Percentiles rank a stretch among this genome's conserved stretches.
phyloP scores from a whole-genome alignment of 2,888 invertebrate genomes.

The Choristoneura rosaceana region DNA sequence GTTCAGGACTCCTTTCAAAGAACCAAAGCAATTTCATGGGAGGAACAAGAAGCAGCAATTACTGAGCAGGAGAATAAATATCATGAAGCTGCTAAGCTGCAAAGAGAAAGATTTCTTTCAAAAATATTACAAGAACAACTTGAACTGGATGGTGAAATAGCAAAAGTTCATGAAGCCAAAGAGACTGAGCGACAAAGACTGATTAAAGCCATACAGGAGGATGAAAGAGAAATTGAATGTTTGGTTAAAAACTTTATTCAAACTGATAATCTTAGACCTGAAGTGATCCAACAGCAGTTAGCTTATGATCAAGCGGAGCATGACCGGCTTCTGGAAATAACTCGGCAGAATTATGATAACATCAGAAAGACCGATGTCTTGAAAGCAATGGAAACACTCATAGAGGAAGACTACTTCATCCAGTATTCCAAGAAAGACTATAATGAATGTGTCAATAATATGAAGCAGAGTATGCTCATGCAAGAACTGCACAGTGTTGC shows the following conservation, averaged over 20 bases:
- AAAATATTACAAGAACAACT: slow-evolving; percentile 87
- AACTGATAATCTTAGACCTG: slow-evolving; percentile 83
- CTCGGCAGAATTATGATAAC: slow-evolving; percentile 83
- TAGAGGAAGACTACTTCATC: slow-evolving; percentile 88
- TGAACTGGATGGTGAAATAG: slow-evolving; percentile 88
- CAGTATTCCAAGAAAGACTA: slow-evolving; percentile 87
- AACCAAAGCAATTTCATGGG: slow-evolving; percentile 74
- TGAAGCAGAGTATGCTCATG: slow-evolving; percentile 86
- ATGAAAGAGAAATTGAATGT: slow-evolving; percentile 87
- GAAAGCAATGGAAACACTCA: slow-evolving; percentile 88
- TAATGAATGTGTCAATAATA: slow-evolving; percentile 87
- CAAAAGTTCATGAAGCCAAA: slow-evolving; percentile 88
- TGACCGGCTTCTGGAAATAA: slow-evolving; percentile 87
- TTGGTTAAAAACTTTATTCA: slow-evolving; percentile 88
- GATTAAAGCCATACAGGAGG: slow-evolving; percentile 86
- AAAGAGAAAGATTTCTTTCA: slow-evolving; percentile 85
- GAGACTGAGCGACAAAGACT: slow-evolving; percentile 87
- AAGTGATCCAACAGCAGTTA: slow-evolving; percentile 87
- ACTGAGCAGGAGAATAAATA: slow-evolving; percentile 88
- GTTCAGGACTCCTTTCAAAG: slow-evolving; percentile 69
- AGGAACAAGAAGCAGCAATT: slow-evolving; percentile 87
- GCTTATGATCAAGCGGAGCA: slow-evolving; percentile 89
- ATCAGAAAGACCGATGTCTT: slow-evolving; percentile 89
- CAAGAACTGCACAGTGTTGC: slow-evolving; percentile 86
- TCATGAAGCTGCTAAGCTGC: slow-evolving; percentile 86